Percentiles rank a stretch among this genome's conserved stretches.
Conservation (phyloP, 1,140 invertebrate species). For the Sitophilus oryzae region DNA sequence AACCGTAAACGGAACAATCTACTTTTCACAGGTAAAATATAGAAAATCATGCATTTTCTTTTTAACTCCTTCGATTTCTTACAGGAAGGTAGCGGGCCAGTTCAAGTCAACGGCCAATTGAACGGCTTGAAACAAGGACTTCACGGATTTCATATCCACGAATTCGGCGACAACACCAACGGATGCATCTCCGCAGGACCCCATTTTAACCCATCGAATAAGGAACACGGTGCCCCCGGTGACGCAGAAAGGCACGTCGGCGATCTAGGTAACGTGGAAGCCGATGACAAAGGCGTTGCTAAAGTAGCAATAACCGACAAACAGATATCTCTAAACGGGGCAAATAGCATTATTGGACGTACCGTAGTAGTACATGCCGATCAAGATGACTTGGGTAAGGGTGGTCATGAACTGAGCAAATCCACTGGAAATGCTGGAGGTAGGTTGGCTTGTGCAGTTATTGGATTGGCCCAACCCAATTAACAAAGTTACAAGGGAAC, state of each 20-base stretch:
- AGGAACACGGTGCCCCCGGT: constrained; percentile 79
- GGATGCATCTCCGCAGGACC: constrained; percentile 92
- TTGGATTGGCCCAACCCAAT: constrained; percentile 69
- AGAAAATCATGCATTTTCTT: neutral
- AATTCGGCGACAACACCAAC: constrained; percentile 95
- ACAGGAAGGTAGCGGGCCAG: constrained; percentile 49
- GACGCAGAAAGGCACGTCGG: constrained; percentile 76
- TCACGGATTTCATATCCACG: constrained; percentile 95
- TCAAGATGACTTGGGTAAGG: constrained; percentile 89
- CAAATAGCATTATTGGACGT: constrained; percentile 78
- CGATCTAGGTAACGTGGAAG: constrained; percentile 86
- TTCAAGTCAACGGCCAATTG: constrained; percentile 67
- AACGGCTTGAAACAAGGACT: constrained; percentile 60
- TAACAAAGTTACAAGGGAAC: no score
- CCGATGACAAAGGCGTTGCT: constrained; percentile 64
- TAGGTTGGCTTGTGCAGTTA: constrained; percentile 94
- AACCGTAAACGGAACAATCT: constrained; percentile 67
- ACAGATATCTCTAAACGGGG: constrained; percentile 66
- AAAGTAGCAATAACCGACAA: constrained; percentile 73
- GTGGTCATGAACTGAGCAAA: constrained; percentile 89
- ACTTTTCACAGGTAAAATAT: constrained; percentile 62
- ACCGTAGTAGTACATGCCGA: constrained; percentile 90
- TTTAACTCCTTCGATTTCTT: constrained; percentile 12
- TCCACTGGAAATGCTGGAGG: constrained; percentile 96
- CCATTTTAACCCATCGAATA: constrained; percentile 88